A percentile compares a stretch with the other conserved stretches of the same genome.
phyloP scores from a whole-genome alignment of 2,113 vertebrate genomes.

The Etheostoma cragini region DNA sequence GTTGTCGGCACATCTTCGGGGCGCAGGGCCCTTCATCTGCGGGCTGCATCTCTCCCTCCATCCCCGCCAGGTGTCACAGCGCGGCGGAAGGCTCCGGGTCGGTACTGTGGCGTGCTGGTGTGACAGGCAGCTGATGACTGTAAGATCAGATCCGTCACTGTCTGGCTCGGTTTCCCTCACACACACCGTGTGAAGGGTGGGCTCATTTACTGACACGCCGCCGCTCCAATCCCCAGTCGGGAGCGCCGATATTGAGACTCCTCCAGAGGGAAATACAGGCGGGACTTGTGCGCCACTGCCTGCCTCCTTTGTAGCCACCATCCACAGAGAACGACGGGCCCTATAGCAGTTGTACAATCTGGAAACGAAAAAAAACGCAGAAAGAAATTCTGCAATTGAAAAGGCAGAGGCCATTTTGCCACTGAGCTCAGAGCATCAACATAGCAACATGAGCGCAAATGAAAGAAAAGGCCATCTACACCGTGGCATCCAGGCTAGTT shows the following conservation, averaged over 20 bases:
- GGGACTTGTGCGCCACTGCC: constrained; percentile 71
- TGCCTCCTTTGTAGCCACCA: constrained; percentile 64
- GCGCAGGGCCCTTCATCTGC: constrained; percentile 91
- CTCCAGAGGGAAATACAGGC: constrained; percentile 75
- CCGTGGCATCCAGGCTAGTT: not conserved
- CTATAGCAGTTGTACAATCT: constrained; percentile 37
- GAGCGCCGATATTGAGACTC: constrained; percentile 64
- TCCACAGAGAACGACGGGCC: constrained; percentile 59
- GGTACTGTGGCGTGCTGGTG: constrained; percentile 64
- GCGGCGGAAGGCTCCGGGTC: constrained; percentile 60
- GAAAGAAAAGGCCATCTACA: not conserved
- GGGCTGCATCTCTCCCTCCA: constrained; percentile 91
- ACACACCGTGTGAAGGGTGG: constrained; percentile 74
- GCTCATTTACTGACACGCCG: constrained; percentile 88
- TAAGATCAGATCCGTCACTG: constrained; percentile 72
- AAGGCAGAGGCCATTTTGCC: constrained; percentile 69
- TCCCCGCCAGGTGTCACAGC: constrained; percentile 73
- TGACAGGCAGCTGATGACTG: constrained; percentile 70
- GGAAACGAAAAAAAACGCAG: constrained; percentile 9
- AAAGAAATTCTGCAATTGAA: constrained; percentile 48
- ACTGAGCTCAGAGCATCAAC: constrained; percentile 45
- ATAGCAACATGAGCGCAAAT: constrained; percentile 14
- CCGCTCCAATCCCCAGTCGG: constrained; percentile 91
- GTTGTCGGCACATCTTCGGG: constrained; percentile 91
- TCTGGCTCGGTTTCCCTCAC: constrained; percentile 76